Conservation (phyloP, 2,888 invertebrate genomes). For the Drosophila yooni region DNA sequence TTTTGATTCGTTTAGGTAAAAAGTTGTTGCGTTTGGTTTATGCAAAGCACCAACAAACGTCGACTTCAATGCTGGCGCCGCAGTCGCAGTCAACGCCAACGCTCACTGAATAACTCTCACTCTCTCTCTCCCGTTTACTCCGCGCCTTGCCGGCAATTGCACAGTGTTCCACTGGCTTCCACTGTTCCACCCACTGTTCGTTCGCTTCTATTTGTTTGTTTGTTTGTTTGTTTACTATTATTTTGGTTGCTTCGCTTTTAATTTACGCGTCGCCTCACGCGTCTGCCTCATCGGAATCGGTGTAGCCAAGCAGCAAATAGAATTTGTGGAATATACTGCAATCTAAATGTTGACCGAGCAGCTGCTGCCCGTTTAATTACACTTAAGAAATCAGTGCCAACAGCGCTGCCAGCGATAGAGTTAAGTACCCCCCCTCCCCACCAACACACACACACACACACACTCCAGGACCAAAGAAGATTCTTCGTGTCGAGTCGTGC, state of each 20-base stretch:
- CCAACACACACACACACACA: not conserved
- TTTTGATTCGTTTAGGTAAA: conserved; percentile 68
- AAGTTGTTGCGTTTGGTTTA: conserved; percentile 62
- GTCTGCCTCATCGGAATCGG: conserved; percentile 6
- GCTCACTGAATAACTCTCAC: conserved; percentile 7
- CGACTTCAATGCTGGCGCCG: conserved; percentile 14
- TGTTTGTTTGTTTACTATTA: conserved; percentile 64
- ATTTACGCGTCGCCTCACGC: conserved; percentile 54
- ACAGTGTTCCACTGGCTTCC: conserved; percentile 15
- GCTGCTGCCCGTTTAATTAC: conserved; percentile 62
- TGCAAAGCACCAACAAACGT: conserved; percentile 52
- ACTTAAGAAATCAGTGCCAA: conserved; percentile 64
- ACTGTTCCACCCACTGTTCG: conserved; percentile 11
- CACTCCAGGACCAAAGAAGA: not conserved
- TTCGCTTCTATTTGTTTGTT: not conserved
- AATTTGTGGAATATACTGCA: conserved; percentile 38
- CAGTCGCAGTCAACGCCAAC: conserved; percentile 19
- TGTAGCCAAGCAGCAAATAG: conserved; percentile 76
- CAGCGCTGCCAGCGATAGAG: conserved; percentile 50
- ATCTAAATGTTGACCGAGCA: conserved; percentile 23
- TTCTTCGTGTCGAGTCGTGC: not conserved
- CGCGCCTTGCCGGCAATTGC: conserved; percentile 1
- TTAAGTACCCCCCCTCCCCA: conserved; percentile 25
- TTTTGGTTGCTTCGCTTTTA: conserved; percentile 64
- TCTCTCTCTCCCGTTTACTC: not conserved